Conservation (phyloP, 2,888 invertebrate species). For the Brenthis ino region DNA sequence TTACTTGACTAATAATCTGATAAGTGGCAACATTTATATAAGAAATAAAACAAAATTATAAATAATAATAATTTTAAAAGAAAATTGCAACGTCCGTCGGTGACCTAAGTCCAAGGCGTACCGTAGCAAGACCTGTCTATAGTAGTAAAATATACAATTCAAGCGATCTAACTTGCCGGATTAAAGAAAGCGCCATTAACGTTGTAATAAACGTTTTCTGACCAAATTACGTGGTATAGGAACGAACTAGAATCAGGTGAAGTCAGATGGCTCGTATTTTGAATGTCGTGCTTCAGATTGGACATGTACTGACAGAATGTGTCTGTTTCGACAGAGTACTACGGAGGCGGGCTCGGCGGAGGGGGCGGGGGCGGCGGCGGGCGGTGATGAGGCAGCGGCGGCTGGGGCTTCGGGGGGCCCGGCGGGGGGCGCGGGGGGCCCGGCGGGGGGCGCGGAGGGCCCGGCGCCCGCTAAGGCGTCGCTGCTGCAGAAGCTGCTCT, state of each 20-base stretch:
- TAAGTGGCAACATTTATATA: not conserved
- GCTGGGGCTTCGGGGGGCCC: constrained; percentile 43
- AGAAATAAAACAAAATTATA: not conserved
- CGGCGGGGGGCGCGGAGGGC: constrained; percentile 41
- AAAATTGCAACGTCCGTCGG: not conserved
- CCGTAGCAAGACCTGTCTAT: not conserved
- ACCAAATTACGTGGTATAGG: too few species aligned
- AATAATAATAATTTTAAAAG: not conserved
- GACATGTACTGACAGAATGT: constrained; percentile 29
- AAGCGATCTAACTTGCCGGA: too few species aligned
- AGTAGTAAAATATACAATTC: too few species aligned
- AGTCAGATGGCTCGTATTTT: too few species aligned
- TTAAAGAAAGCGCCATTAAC: too few species aligned
- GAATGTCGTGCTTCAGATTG: too few species aligned
- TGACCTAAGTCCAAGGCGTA: not conserved
- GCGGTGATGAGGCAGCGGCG: constrained; percentile 52
- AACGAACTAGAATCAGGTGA: too few species aligned
- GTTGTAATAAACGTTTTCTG: too few species aligned
- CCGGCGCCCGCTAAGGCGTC: constrained; percentile 84
- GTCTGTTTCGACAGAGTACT: constrained; percentile 64
- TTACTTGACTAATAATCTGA: not conserved
- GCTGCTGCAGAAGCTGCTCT: constrained; percentile 92
- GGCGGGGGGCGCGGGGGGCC: constrained; percentile 57
- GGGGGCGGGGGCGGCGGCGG: constrained; percentile 62
- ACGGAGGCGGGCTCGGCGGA: constrained; percentile 78